phyloP scores from a whole-genome alignment of 2,113 vertebrate genomes.

The Calonectris borealis region DNA sequence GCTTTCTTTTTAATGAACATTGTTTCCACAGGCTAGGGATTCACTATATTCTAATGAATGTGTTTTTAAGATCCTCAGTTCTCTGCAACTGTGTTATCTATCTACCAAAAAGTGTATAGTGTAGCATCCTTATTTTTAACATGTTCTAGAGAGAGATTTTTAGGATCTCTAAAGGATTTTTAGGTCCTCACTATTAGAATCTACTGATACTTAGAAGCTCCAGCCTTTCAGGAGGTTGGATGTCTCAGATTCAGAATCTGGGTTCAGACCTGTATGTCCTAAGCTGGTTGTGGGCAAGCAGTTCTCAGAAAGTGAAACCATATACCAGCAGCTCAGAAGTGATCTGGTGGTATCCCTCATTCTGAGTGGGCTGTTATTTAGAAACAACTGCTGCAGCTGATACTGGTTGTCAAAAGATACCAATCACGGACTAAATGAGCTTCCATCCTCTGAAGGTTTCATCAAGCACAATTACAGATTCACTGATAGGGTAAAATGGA shows the following conservation, averaged over 20 bases:
- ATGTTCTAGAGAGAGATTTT: background rate
- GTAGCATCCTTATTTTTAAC: background rate
- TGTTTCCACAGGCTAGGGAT: background rate
- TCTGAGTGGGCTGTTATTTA: background rate
- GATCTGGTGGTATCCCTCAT: background rate
- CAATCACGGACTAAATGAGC: background rate
- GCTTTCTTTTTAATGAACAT: conserved; percentile 40
- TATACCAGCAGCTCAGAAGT: background rate
- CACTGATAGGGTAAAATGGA: background rate
- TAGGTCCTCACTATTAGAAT: background rate
- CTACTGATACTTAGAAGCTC: background rate
- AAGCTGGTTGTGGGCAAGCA: background rate
- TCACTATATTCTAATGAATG: background rate
- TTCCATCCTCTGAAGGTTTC: background rate
- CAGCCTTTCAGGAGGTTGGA: background rate
- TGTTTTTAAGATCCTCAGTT: background rate
- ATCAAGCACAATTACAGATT: background rate
- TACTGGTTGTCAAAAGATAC: background rate
- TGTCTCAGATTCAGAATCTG: background rate
- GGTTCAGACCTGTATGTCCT: background rate
- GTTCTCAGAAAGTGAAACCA: background rate
- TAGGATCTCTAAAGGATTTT: no score
- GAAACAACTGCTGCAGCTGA: background rate
- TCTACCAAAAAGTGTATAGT: background rate
- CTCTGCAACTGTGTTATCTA: background rate